These are phyloP conservation scores for Orussus abietinus DNA, from an alignment of 1,140 invertebrate genomes.

Conservation along the genomic window DNA sequence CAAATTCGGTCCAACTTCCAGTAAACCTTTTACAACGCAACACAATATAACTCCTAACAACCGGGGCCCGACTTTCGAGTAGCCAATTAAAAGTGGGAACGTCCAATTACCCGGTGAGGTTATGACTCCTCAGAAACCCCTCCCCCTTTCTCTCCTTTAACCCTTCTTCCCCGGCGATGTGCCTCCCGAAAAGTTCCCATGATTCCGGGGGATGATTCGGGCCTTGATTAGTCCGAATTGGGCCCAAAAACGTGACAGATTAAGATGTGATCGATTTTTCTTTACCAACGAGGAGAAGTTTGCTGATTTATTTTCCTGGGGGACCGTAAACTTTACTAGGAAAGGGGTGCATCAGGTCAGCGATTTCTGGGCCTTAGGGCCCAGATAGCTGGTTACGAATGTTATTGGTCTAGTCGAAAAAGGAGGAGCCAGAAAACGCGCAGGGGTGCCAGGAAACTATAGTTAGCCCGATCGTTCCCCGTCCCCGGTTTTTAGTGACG, in stretches of 20 bases:
- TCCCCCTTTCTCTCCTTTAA: too few species aligned
- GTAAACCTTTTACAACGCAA: slow-evolving; percentile 38
- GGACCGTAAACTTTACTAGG: too few species aligned
- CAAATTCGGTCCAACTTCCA: slow-evolving; percentile 38
- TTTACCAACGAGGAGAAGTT: too few species aligned
- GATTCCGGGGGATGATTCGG: not conserved
- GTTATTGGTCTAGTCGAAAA: slow-evolving; percentile 26
- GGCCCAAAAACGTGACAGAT: too few species aligned
- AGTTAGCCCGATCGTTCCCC: slow-evolving; percentile 22
- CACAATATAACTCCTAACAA: slow-evolving; percentile 49
- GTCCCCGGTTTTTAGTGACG: slow-evolving; percentile 35
- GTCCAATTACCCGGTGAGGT: slow-evolving; percentile 46
- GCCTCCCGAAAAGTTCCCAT: not conserved
- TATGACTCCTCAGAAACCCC: slow-evolving; percentile 45
- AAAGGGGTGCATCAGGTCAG: too few species aligned
- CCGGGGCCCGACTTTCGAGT: slow-evolving; percentile 33
- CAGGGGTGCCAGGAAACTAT: slow-evolving; percentile 17
- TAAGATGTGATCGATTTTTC: too few species aligned
- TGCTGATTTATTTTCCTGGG: too few species aligned
- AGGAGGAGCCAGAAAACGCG: slow-evolving; percentile 10
- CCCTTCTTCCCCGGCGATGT: too few species aligned
- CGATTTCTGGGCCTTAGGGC: slow-evolving; percentile 25
- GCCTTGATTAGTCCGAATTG: too few species aligned
- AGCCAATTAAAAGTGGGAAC: slow-evolving; percentile 51
- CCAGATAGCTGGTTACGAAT: slow-evolving; percentile 23